Conservation (phyloP, 2,113 vertebrate genomes). For the Ageneiosus marmoratus region DNA sequence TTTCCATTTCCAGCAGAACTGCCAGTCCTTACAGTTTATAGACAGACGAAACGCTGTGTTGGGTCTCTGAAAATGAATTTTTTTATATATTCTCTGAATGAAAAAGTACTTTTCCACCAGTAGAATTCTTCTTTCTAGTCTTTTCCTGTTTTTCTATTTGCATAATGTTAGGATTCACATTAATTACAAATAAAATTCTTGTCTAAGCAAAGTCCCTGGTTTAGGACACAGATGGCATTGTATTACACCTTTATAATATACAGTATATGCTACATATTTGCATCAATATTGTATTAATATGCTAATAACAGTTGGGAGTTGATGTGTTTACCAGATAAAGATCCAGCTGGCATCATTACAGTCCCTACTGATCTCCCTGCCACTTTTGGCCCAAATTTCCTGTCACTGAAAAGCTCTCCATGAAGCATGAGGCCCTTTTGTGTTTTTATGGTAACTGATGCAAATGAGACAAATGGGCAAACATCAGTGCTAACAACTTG, state of each 20-base stretch:
- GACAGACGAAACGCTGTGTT: neutral
- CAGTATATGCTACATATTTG: neutral
- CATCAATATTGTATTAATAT: neutral
- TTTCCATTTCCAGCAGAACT: neutral
- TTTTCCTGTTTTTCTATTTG: neutral
- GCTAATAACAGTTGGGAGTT: slow-evolving; percentile 16
- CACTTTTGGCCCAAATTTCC: slow-evolving; percentile 46
- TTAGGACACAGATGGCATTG: neutral
- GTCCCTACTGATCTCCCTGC: slow-evolving; percentile 39
- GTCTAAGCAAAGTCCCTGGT: neutral
- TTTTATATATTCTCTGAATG: neutral
- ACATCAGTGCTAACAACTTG: slow-evolving; percentile 36
- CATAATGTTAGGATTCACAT: neutral
- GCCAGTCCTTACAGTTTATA: too few relatives aligned
- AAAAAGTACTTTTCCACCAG: neutral
- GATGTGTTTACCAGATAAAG: slow-evolving; percentile 36
- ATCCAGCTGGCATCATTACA: slow-evolving; percentile 41
- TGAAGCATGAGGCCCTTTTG: slow-evolving; percentile 51
- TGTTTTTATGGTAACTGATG: slow-evolving; percentile 58
- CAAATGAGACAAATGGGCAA: slow-evolving; percentile 60
- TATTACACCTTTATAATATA: neutral
- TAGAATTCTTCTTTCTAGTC: neutral
- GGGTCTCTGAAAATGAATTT: neutral
- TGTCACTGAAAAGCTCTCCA: slow-evolving; percentile 41
- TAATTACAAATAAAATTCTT: neutral